Percentiles rank a stretch among this genome's conserved stretches.
phyloP scores from a whole-genome alignment of 2,113 vertebrate species.

The Barbus barbus region DNA sequence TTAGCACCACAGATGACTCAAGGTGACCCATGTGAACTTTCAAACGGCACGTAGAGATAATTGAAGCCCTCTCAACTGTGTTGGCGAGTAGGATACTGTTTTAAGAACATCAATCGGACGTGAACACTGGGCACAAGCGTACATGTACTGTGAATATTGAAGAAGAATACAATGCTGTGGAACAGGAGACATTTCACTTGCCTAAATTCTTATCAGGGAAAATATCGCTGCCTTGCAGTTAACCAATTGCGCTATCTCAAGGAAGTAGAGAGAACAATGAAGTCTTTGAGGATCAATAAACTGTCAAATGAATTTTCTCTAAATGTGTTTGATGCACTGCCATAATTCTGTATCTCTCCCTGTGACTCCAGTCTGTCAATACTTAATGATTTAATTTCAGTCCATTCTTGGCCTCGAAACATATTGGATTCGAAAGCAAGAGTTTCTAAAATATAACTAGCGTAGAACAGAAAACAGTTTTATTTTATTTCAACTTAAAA shows the following conservation, averaged over 20 bases:
- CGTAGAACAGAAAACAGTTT: not conserved
- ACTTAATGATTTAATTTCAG: constrained; percentile 7
- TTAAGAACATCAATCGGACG: constrained; percentile 1
- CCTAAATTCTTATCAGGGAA: not conserved
- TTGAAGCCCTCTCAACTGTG: constrained; percentile 19
- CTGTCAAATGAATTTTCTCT: constrained; percentile 10
- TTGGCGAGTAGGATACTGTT: constrained; percentile 3
- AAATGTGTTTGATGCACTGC: constrained; percentile 8
- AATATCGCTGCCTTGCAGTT: not conserved
- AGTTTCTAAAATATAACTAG: not conserved
- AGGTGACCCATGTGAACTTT: constrained; percentile 31
- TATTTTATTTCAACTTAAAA: constrained; percentile 12
- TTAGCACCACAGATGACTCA: not conserved
- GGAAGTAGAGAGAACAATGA: not conserved
- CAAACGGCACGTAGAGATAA: not conserved
- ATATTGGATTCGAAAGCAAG: not conserved
- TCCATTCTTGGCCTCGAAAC: not conserved
- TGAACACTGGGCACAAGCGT: not conserved
- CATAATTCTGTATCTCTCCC: constrained; percentile 20
- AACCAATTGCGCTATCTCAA: not conserved
- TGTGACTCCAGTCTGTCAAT: not conserved
- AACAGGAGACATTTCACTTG: not conserved
- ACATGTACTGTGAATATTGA: not conserved
- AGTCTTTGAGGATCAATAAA: constrained; percentile 13
- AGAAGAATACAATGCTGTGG: not conserved